A percentile compares a stretch with the other conserved stretches of the same genome.
phyloP scores from a whole-genome alignment of 2,888 invertebrate genomes.

The Anodontia alba region DNA sequence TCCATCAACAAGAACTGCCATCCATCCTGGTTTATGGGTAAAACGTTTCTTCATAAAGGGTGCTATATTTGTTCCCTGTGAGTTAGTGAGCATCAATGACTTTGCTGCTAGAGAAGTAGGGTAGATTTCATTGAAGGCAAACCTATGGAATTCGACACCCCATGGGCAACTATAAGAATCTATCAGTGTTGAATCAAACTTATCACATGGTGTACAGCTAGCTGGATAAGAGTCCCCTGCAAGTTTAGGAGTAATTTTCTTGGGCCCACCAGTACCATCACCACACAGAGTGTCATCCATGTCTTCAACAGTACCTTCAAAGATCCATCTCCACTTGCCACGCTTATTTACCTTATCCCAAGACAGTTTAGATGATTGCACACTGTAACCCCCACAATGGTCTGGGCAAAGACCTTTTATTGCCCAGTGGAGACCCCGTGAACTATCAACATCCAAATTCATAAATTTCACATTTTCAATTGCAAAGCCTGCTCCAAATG shows the following conservation, averaged over 20 bases:
- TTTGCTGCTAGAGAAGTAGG: slow-evolving; percentile 72
- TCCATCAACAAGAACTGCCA: slow-evolving; percentile 65
- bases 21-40: slow-evolving; percentile 78
- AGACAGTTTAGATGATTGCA: slow-evolving; percentile 37
- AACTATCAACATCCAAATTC: slow-evolving; percentile 65
- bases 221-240: background rate
- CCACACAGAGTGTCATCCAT: slow-evolving; percentile 73
- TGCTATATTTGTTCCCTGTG: slow-evolving; percentile 60
- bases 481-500: slow-evolving; percentile 70
- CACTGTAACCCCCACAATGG: slow-evolving; percentile 72
- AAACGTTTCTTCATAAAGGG: slow-evolving; percentile 68
- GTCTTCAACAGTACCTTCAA: slow-evolving; percentile 71
- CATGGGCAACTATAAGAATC: slow-evolving; percentile 59
- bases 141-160: slow-evolving; percentile 68
- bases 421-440: slow-evolving; percentile 50
- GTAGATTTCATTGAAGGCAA: slow-evolving; percentile 72
- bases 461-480: slow-evolving; percentile 69
- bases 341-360: slow-evolving; percentile 64
- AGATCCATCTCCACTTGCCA: slow-evolving; percentile 49
- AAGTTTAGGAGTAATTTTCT: background rate
- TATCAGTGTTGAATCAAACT: too few species aligned
- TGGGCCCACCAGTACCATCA: background rate
- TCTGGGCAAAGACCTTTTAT: slow-evolving; percentile 72
- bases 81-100: slow-evolving; percentile 61
- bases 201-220: background rate